Evolutionary conservation across 2,797 vertebrate species (phyloP).

Genomic region (Podarcis lilfordi): DNA sequence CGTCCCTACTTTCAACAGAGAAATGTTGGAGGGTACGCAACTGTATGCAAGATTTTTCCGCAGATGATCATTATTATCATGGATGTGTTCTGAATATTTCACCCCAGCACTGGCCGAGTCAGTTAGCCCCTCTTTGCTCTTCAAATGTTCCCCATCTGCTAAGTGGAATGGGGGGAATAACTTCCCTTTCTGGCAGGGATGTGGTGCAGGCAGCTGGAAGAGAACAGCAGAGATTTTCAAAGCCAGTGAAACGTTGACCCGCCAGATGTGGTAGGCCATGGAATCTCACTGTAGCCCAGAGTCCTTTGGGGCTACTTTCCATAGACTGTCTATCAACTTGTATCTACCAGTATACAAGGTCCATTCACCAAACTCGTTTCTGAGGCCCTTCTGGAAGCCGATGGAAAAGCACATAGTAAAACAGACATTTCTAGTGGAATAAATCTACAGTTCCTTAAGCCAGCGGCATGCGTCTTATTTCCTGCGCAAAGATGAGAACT

Average conservation of each 20-base stretch:
- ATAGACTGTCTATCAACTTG: constrained; percentile 18
- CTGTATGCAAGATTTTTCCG: no score
- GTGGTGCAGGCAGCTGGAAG: constrained; percentile 7
- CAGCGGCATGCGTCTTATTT: constrained; percentile 45
- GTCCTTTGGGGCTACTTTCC: constrained; percentile 27
- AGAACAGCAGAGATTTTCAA: constrained; percentile 1
- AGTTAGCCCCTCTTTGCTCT: neutral
- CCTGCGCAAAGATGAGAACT: constrained; percentile 52
- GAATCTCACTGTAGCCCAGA: constrained; percentile 33
- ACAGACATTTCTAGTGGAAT: constrained; percentile 9
- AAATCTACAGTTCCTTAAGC: neutral
- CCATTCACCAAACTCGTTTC: constrained; percentile 51
- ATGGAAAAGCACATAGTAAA: constrained; percentile 41
- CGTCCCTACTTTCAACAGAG: no score
- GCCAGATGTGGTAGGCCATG: constrained; percentile 32
- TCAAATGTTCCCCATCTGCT: constrained; percentile 15
- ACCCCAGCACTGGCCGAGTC: neutral
- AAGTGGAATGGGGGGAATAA: constrained; percentile 9
- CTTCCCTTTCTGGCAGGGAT: constrained; percentile 5
- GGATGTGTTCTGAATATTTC: neutral
- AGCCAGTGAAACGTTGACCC: constrained; percentile 52
- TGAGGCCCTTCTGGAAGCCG: constrained; percentile 45
- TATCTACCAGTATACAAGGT: constrained; percentile 17
- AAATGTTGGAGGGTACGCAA: no score
- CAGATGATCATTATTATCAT: no score